These are phyloP conservation scores for Osmoderma eremita DNA, from an alignment of 2,888 invertebrate species.

Conservation along the genomic window DNA sequence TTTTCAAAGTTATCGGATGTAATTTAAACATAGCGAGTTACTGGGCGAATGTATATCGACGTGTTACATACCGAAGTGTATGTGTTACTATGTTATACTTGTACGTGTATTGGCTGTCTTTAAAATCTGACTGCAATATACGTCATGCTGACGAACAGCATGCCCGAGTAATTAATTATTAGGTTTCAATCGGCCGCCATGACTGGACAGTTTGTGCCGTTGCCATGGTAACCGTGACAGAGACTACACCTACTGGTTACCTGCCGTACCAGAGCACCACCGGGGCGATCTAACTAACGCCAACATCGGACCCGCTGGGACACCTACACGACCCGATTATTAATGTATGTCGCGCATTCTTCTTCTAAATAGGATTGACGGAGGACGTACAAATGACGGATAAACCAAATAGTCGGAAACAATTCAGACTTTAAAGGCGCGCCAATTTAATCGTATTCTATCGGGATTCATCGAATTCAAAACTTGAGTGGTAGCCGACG, in stretches of 20 bases:
- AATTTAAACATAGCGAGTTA: conserved; percentile 37
- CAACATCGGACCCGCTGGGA: conserved; percentile 45
- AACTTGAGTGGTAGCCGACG: too few relatives aligned
- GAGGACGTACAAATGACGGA: conserved; percentile 45
- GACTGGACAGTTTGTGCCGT: conserved; percentile 56
- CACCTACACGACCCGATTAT: conserved; percentile 52
- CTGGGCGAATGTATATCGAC: conserved; percentile 14
- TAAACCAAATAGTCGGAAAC: conserved; percentile 46
- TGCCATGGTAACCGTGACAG: conserved; percentile 59
- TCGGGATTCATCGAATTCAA: conserved; percentile 24
- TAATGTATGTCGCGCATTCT: conserved; percentile 48
- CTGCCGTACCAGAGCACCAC: conserved; percentile 53
- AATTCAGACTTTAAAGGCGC: conserved; percentile 45
- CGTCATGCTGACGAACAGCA: conserved; percentile 55
- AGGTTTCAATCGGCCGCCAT: conserved; percentile 62
- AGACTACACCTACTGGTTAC: conserved; percentile 58
- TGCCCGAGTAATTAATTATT: conserved; percentile 61
- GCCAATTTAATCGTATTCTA: conserved; percentile 50
- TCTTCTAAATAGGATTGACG: background rate
- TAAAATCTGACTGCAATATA: conserved; percentile 50
- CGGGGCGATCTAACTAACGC: conserved; percentile 29
- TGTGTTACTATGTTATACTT: background rate
- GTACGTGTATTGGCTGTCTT: conserved; percentile 42
- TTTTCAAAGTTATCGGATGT: conserved; percentile 31
- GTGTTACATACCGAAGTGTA: background rate